Base-by-base conservation (phyloP, 2,797 vertebrate species). In the Falco biarmicus region DNA sequence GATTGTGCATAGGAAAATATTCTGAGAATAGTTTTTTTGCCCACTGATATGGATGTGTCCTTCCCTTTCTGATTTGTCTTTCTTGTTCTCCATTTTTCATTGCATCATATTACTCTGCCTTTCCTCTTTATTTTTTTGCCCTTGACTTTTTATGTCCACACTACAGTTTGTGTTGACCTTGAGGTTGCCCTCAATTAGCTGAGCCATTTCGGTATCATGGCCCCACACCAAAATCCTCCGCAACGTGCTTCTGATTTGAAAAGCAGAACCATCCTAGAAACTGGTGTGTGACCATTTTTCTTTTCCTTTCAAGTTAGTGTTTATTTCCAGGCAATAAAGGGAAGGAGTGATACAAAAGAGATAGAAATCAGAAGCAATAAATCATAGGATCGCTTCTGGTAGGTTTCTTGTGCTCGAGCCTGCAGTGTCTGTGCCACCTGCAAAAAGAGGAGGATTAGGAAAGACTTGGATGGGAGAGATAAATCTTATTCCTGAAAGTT, bases 321-420 rank as follows among this genome's bases (percentile, higher is more conserved):
- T 94, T 95, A 90, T 95, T 96, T 96, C 94, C 85, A 97, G 94
- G 73, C 90, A 81, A 29, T 95, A 81, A 95, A 94, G 76, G 81
- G 89, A 41, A 92, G 66, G 32, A 80, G 47, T 28, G 87, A 70
- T 95, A 91, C 64, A 83, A 48, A 85, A 93, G 71, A 94, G 71
- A 57, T 11, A 64, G 83, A 84, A 95, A 68, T 74, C 81, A 75
- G 90, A 86, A 84, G 73, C 61, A 65, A 43, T 96, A 96, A 96
- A 95, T 97, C 90, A 84, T 50, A 57, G 26, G 11, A 50, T 70
- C 0, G 1, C 45, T 86, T 71, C 76, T 76, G 80, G 65, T 85
- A 29, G 47, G 43, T 64, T 80, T 91, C 37, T 39, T 81, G n/a
- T 61, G 64, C 82, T 93, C 22, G 16, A 37, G 48, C 28, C 68